A percentile compares a stretch with the other conserved stretches of the same genome.
These are phyloP conservation scores for Agelastica alni DNA, from an alignment of 2,888 invertebrate genomes.

Conservation along the genomic window DNA sequence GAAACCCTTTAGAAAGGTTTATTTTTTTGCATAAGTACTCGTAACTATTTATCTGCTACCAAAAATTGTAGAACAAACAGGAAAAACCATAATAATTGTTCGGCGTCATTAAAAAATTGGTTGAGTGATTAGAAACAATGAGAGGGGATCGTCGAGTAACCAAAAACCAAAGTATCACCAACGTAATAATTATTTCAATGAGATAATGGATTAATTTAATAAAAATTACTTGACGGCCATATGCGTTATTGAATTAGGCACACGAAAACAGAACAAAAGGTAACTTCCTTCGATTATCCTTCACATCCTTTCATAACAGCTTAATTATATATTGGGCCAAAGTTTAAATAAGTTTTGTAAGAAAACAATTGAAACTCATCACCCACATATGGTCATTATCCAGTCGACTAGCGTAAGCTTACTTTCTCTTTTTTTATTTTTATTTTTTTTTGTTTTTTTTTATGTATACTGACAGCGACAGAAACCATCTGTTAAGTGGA, in stretches of 20 bases:
- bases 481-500: constrained; percentile 37
- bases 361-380: constrained; percentile 49
- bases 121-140: neutral
- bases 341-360: constrained; percentile 46
- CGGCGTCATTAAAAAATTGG: too few species aligned
- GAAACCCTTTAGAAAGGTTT: too few species aligned
- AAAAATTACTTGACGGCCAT: constrained; percentile 25
- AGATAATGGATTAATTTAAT: constrained; percentile 21
- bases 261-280: constrained; percentile 32
- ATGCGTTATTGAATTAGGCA: constrained; percentile 33
- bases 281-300: constrained; percentile 36
- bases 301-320: constrained; percentile 40
- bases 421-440: constrained; percentile 44
- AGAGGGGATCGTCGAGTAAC: neutral
- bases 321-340: constrained; percentile 46
- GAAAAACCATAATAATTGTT: too few species aligned
- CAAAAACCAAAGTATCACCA: neutral
- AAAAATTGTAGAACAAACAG: too few species aligned
- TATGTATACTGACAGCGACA: constrained; percentile 32
- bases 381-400: constrained; percentile 46
- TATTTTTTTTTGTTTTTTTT: constrained; percentile 36
- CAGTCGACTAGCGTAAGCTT: constrained; percentile 32
- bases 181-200: constrained; percentile 12
- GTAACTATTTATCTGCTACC: too few species aligned
- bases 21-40: too few species aligned